Evolutionary conservation across 2,888 invertebrate genomes (phyloP).

Genomic region (Calameuta filiformis): DNA sequence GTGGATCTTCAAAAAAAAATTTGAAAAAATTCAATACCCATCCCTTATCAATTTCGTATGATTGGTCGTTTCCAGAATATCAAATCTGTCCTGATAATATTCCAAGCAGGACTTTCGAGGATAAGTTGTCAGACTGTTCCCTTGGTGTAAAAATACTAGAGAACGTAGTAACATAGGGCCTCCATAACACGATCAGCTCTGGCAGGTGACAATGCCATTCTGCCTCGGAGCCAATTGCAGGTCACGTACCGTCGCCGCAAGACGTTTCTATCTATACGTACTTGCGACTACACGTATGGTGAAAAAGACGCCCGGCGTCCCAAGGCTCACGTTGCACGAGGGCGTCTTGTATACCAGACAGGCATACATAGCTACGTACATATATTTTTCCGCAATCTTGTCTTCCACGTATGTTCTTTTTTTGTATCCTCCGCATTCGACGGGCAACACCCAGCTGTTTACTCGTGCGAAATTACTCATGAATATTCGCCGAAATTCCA

Average conservation of each 20-base stretch:
- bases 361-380: background rate
- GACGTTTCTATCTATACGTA: background rate
- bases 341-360: background rate
- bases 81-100: background rate
- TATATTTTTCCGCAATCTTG: background rate
- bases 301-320: background rate
- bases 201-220: slow-evolving; percentile 43
- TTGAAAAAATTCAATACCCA: background rate
- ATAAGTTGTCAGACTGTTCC: background rate
- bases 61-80: background rate
- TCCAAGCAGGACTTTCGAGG: background rate
- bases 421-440: background rate
- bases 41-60: background rate
- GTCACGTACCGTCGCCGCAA: slow-evolving; percentile 42
- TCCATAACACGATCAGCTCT: slow-evolving; percentile 43
- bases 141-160: background rate
- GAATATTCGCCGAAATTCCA: background rate
- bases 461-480: background rate
- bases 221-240: slow-evolving; percentile 44
- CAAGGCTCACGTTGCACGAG: background rate
- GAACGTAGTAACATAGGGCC: background rate
- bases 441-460: background rate
- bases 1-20: background rate
- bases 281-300: background rate
- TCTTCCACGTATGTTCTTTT: background rate